Evolutionary conservation across 1,140 invertebrate genomes (phyloP).

Genomic region (Pogonus chalceus): DNA sequence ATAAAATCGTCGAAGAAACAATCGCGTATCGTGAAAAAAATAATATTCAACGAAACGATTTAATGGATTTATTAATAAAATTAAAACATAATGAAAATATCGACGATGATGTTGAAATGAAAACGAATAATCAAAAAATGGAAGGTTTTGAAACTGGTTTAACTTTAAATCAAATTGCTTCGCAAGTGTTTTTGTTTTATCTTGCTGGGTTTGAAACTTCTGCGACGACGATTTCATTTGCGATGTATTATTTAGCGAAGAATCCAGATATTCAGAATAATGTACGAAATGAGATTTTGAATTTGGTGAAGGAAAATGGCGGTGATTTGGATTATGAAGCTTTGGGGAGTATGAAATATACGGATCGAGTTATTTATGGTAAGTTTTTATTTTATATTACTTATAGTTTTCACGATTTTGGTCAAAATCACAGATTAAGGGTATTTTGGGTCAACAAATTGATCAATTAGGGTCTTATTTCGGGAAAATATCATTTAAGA

Average conservation of each 20-base stretch:
- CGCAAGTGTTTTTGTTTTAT: constrained; percentile 30
- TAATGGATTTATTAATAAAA: constrained; percentile 44
- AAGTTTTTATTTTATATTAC: no score
- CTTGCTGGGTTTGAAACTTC: constrained; percentile 29
- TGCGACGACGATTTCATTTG: constrained; percentile 25
- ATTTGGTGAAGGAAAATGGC: no score
- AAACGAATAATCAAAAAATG: constrained; percentile 1
- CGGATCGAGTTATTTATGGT: no score
- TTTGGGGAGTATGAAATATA: no score
- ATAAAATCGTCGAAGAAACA: constrained; percentile 40
- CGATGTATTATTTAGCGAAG: constrained; percentile 29
- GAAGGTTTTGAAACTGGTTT: constrained; percentile 21
- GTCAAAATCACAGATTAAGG: no score
- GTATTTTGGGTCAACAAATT: no score
- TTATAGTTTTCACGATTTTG: no score
- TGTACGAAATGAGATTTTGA: constrained; percentile 34
- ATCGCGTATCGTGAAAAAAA: constrained; percentile 36
- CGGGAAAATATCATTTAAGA: no score
- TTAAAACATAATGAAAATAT: constrained; percentile 42
- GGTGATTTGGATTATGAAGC: no score
- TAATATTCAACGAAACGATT: constrained; percentile 40
- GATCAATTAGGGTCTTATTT: no score
- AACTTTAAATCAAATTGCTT: constrained; percentile 28
- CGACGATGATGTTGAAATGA: constrained; percentile 29
- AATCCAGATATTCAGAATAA: constrained; percentile 32